Percentiles rank a stretch among this genome's conserved stretches.
phyloP scores from a whole-genome alignment of 2,113 vertebrate genomes.

The Mastomys natalensis region DNA sequence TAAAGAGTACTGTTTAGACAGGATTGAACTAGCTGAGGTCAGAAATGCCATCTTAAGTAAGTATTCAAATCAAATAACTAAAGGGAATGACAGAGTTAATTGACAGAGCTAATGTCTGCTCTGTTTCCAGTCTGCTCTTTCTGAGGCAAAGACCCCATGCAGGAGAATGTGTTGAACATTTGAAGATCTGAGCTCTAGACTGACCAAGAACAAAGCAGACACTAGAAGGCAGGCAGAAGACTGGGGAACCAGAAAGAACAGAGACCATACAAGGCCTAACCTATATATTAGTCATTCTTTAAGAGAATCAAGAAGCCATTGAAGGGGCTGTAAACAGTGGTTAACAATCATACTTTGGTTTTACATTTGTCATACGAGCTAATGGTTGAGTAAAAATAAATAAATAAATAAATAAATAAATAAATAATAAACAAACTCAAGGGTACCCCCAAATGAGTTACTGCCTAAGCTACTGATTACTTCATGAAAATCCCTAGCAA shows the following conservation, averaged over 20 bases:
- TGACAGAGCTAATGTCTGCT: background rate
- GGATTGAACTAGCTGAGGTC: background rate
- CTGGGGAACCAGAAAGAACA: background rate
- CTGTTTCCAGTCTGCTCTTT: background rate
- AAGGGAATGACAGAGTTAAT: background rate
- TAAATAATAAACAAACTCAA: background rate
- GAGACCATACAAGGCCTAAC: background rate
- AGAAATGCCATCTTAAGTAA: background rate
- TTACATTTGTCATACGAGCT: background rate
- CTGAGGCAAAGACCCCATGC: background rate
- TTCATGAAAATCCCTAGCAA: conserved; percentile 41
- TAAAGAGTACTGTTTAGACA: background rate
- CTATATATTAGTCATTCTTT: background rate
- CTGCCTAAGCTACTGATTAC: conserved; percentile 24
- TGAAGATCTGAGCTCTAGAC: background rate
- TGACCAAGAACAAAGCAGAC: background rate
- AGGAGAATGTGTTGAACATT: background rate
- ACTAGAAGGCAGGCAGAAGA: background rate
- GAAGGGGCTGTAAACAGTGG: background rate
- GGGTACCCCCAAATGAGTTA: conserved; percentile 27
- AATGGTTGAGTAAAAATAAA: background rate
- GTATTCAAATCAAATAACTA: background rate
- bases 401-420: background rate
- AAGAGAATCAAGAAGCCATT: conserved; percentile 11
- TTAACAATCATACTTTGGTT: background rate